Conservation (phyloP, 2,113 vertebrate genomes). For the Bucco capensis region DNA sequence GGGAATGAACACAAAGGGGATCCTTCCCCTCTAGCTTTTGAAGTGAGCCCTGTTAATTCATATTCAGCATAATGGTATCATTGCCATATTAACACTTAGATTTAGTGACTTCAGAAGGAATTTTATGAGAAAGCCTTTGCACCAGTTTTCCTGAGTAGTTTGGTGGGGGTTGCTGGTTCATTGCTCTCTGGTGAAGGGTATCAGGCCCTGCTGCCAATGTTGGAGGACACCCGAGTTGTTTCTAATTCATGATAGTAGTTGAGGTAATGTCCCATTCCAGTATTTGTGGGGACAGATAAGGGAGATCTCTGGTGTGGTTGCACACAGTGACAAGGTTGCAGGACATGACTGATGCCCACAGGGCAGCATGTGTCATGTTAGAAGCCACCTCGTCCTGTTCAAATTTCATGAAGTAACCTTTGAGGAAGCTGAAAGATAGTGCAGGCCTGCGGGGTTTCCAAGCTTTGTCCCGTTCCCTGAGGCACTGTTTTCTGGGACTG, state of each 20-base stretch:
- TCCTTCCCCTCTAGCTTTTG: not conserved
- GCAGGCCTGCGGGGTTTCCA: not conserved
- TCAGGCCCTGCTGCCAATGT: not conserved
- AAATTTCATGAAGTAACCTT: not conserved
- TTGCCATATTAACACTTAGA: too few species aligned
- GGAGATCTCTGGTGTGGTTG: not conserved
- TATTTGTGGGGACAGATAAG: not conserved
- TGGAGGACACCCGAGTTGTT: not conserved
- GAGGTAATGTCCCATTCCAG: not conserved
- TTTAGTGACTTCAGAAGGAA: not conserved
- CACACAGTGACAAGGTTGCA: fast-evolving
- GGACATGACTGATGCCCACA: not conserved
- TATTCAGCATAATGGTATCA: not conserved
- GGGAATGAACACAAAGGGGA: not conserved
- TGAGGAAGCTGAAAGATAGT: not conserved
- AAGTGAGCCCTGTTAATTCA: not conserved
- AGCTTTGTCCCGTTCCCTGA: not conserved
- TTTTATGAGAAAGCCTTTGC: not conserved
- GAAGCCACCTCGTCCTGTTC: not conserved
- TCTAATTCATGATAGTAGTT: fast-evolving
- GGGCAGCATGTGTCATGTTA: fast-evolving
- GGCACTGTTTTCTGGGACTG: not conserved
- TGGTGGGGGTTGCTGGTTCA: not conserved
- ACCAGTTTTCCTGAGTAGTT: not conserved
- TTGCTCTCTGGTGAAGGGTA: not conserved